These are phyloP conservation scores for Betta splendens DNA, from an alignment of 2,797 vertebrate species.

Conservation along the genomic window DNA sequence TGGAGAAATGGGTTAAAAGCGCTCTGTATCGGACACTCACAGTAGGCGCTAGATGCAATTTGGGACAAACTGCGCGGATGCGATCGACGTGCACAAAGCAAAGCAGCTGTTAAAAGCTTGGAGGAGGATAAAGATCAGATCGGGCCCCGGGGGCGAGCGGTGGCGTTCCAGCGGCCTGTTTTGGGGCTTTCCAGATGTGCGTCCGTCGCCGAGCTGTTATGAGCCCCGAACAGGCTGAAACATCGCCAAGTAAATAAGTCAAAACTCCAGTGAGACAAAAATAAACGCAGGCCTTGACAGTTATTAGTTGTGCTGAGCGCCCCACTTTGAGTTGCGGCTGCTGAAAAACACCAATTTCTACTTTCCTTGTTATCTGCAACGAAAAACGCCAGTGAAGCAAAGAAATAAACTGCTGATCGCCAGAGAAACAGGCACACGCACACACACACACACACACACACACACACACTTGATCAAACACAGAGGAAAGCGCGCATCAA, in stretches of 20 bases:
- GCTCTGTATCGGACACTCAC: slow-evolving; percentile 3
- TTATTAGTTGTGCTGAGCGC: slow-evolving; percentile 48
- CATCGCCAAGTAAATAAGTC: slow-evolving; percentile 30
- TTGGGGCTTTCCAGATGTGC: slow-evolving; percentile 6
- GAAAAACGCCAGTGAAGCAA: slow-evolving; percentile 53
- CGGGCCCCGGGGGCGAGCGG: slow-evolving; percentile 13
- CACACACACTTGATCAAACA: slow-evolving; percentile 39
- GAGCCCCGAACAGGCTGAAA: slow-evolving; percentile 32
- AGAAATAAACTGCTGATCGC: slow-evolving; percentile 63
- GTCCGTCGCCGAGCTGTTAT: slow-evolving; percentile 3
- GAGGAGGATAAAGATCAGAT: slow-evolving; percentile 35
- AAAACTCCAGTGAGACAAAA: slow-evolving; percentile 6
- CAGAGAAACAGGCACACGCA: slow-evolving; percentile 28
- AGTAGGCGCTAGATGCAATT: slow-evolving; percentile 22
- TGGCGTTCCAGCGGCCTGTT: slow-evolving; percentile 4
- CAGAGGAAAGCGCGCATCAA: slow-evolving; percentile 28
- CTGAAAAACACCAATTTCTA: slow-evolving; percentile 46
- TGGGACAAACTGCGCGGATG: slow-evolving; percentile 36
- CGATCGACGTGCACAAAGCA: slow-evolving; percentile 18
- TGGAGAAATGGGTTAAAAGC: slow-evolving; percentile 19
- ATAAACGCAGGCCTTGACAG: slow-evolving; percentile 32
- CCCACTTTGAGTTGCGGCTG: slow-evolving; percentile 7
- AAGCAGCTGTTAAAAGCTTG: slow-evolving; percentile 39
- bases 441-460: slow-evolving; percentile 7
- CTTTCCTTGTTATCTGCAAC: slow-evolving; percentile 53